Conservation (phyloP, 2,888 invertebrate genomes). For the Lasius platythorax region DNA sequence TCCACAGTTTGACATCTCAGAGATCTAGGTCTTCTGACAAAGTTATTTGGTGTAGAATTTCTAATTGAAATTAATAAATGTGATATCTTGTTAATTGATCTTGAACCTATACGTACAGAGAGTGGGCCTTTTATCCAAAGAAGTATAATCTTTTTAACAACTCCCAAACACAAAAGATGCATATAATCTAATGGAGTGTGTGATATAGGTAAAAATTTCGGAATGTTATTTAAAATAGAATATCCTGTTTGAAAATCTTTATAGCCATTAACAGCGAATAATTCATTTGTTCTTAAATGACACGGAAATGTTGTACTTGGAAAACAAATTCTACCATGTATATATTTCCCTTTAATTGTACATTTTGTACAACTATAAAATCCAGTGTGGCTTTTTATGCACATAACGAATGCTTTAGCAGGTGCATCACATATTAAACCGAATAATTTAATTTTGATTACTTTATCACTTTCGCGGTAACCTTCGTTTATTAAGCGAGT, state of each 20-base stretch:
- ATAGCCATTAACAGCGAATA: slow-evolving; percentile 1
- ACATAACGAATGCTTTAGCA: slow-evolving; percentile 9
- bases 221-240: slow-evolving; percentile 73
- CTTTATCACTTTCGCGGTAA: slow-evolving; percentile 8
- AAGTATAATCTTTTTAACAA: slow-evolving; percentile 73
- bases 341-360: slow-evolving; percentile 17
- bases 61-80: no score
- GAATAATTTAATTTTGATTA: slow-evolving; percentile 6
- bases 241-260: slow-evolving; percentile 54
- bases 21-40: no score
- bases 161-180: slow-evolving; percentile 61
- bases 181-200: slow-evolving; percentile 59
- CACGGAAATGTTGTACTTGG: slow-evolving; percentile 5
- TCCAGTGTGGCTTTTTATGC: slow-evolving; percentile 60
- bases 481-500: slow-evolving; percentile 46
- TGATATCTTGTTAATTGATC: no score
- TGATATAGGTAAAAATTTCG: slow-evolving; percentile 62
- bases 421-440: slow-evolving; percentile 28
- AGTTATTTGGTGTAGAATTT: no score
- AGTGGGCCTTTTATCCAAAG: slow-evolving; percentile 71
- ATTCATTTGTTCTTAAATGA: not conserved
- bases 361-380: slow-evolving; percentile 68
- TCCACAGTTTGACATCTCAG: no score
- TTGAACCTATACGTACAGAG: not conserved
- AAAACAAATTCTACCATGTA: slow-evolving; percentile 21